Conservation (phyloP, 2,113 vertebrate species). For the Nerophis lumbriciformis region DNA sequence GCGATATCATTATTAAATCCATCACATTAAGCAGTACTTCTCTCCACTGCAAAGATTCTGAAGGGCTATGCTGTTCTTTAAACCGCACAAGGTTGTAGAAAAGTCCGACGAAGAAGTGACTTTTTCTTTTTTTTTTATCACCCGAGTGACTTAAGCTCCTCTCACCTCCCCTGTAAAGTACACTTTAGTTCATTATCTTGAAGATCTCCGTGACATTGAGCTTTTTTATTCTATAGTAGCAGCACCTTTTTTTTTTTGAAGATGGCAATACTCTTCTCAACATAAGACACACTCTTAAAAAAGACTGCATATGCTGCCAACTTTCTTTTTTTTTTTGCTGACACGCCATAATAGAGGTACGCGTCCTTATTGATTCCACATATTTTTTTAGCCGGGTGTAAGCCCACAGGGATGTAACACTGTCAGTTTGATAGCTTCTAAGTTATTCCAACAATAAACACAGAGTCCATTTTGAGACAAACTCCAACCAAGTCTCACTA, state of each 20-base stretch:
- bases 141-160: not conserved
- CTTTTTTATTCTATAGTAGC: not conserved
- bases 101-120: not conserved
- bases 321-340: slow-evolving; percentile 4
- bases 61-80: slow-evolving; percentile 1
- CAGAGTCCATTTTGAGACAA: not conserved
- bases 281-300: not conserved
- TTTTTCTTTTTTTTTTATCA: no score
- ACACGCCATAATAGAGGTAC: not conserved
- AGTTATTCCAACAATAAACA: not conserved
- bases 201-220: not conserved
- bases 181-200: no score
- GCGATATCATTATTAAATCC: slow-evolving; percentile 1
- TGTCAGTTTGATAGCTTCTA: not conserved
- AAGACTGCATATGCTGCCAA: not conserved
- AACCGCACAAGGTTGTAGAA: not conserved
- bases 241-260: not conserved
- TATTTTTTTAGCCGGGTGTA: slow-evolving; percentile 16
- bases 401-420: slow-evolving; percentile 12
- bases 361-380: slow-evolving; percentile 18
- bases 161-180: not conserved
- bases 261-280: not conserved
- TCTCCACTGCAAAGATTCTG: not conserved
- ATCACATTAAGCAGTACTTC: not conserved
- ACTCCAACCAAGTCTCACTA: no score